Base-by-base conservation (phyloP, 2,797 vertebrate species). In the Benthosema pterotum region DNA sequence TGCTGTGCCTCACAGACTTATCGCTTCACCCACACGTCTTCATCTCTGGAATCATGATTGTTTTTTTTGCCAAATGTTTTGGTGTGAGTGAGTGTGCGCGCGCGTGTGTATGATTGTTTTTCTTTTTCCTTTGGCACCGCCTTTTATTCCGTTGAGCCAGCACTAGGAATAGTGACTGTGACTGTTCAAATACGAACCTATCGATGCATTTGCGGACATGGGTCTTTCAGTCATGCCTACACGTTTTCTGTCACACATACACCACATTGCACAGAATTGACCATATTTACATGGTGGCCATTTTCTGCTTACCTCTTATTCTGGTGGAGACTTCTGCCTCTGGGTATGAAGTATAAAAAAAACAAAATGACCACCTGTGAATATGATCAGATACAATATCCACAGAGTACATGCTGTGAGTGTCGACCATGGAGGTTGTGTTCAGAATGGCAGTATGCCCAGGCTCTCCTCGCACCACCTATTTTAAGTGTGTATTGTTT, bases 401-500 rank as follows among this genome's bases (percentile, higher is more conserved):
- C 61, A 74, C 56, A 71, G 70, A 58, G 73, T 57, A 72, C 71
- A 58, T 60, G 59, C 75, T 78, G 70, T 67, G 75, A 76, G 67
- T 69, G 62, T 75, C 71, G 65, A 72, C 47, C 65, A 65, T 69
- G 72, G 60, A 72, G 70, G 71, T 72, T 60, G 52, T 60, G 63
- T 66, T 60, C 52, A 78, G 66, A 74, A 75, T 57, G 64, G 74
- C 83, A 74, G 80, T 83, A 68, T 63, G 57, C 71, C 57, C 48
- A 47, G 74, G 68, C 92, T 90, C 86, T 85, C 90, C 76, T 83
- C 85, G 75, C 88, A 76, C 90, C 88, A 83, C 84, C 90, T 89
- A 89, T 95, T 94, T 94, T 94, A 94, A 92, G 87, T 90, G 89
- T 90, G 91, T 94, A 93, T 95, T 93, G 93, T 93, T 93, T 93